Evolutionary conservation across 2,888 invertebrate species (phyloP).

Genomic region (Euplagia quadripunctaria): DNA sequence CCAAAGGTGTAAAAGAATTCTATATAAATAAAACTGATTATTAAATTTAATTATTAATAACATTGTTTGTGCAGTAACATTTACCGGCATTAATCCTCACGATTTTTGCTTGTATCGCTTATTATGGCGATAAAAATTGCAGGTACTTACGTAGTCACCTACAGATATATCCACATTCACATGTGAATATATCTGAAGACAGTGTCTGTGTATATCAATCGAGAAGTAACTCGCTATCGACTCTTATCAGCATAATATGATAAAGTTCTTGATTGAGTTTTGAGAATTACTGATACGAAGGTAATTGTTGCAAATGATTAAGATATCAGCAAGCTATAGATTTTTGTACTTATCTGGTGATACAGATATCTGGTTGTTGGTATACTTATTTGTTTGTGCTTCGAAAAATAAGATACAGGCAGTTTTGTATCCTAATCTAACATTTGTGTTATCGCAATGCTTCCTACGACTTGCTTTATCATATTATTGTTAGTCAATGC

Average conservation of each 20-base stretch:
- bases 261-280: conserved; percentile 14
- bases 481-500: no score
- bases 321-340: not conserved
- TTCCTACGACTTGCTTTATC: no score
- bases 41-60: no score
- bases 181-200: not conserved
- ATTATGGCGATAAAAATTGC: not conserved
- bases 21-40: no score
- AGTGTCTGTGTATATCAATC: not conserved
- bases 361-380: no score
- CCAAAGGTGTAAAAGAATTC: no score
- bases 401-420: no score
- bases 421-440: no score
- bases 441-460: no score
- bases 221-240: not conserved
- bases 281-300: conserved; percentile 21
- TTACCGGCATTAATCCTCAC: not conserved
- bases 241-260: conserved; percentile 9
- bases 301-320: conserved; percentile 9
- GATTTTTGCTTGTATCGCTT: not conserved
- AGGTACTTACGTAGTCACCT: not conserved
- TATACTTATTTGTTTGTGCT: no score
- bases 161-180: no score
- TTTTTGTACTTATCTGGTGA: no score
- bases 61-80: not conserved